Conservation (phyloP, 2,888 invertebrate species). For the Sarcophaga variegata region DNA sequence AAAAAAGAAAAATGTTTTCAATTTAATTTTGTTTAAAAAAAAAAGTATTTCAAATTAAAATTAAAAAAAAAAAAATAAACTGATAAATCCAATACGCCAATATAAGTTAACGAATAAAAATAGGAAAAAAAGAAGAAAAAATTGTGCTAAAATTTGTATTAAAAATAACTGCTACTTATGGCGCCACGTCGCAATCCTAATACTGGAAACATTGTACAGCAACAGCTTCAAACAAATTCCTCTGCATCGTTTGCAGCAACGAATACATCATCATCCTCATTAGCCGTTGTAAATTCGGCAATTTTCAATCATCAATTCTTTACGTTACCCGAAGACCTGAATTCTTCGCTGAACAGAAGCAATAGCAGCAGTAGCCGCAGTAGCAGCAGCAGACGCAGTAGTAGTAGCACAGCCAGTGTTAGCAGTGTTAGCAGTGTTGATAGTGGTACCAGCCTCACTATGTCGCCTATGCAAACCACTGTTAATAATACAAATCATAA, state of each 20-base stretch:
- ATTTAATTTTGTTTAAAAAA: slow-evolving; percentile 18
- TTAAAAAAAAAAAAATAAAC: neutral
- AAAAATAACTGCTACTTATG: slow-evolving; percentile 79
- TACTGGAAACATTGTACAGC: slow-evolving; percentile 71
- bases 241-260: slow-evolving; percentile 67
- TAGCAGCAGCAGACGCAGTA: slow-evolving; percentile 56
- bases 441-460: slow-evolving; percentile 70
- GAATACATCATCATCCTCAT: slow-evolving; percentile 54
- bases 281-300: slow-evolving; percentile 14
- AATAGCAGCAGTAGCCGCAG: slow-evolving; percentile 46
- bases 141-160: slow-evolving; percentile 19
- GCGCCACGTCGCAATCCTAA: slow-evolving; percentile 83
- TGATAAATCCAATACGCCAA: too few relatives aligned
- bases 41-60: neutral
- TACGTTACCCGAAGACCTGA: slow-evolving; percentile 45
- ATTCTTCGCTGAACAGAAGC: neutral
- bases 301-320: slow-evolving; percentile 52
- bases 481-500: slow-evolving; percentile 41
- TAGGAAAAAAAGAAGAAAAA: neutral
- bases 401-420: slow-evolving; percentile 31
- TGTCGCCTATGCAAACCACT: slow-evolving; percentile 78
- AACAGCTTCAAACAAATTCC: slow-evolving; percentile 57
- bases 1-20: slow-evolving; percentile 7
- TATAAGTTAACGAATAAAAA: neutral
- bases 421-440: slow-evolving; percentile 2